Evolutionary conservation across 2,113 vertebrate species (phyloP), one percentile per base, ranked within the genome.

Genomic region (Fukomys damarensis): DNA sequence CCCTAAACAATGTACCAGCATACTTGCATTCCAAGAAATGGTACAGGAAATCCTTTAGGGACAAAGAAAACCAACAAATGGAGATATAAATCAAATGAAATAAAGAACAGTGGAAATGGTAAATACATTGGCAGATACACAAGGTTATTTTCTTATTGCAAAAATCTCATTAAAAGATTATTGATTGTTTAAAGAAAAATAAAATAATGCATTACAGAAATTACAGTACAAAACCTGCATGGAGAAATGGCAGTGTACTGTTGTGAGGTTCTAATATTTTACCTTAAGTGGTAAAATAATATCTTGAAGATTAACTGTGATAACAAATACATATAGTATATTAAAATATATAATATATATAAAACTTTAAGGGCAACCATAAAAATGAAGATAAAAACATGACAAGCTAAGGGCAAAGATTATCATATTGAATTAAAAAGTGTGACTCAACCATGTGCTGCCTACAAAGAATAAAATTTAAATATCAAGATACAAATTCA

Each of bases 251-350:
- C 61, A n/a, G 0, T 61, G 56, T 46, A n/a, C 26, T 59, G 20
- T 89, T 89, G 19, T 89, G 61, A 89, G 28, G 35, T 89, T 93
- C 59, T 93, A 89, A n/a, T 70, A 77, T 32, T 89, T 89, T 66
- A 28, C 35, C 32, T 83, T 26, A 49, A 49, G 59, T 84, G 58
- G 5, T 66, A 65, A 91, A 59, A 80, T 81, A 89, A 89, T 63
- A 54, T 7, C 19, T 86, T 35, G 17, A 91, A 85, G 11, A 30
- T 59, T 46, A 58, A 59, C 38, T 86, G 10, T 54, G n/a, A 5
- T 83, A 89, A 54, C 58, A 84, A 77, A 93, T n/a, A n/a, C 46
- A 56, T 43, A 89, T 76, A 46, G 22, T 77, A 24, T 41, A 17
- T 65, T 38, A 20, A 70, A 41, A 74, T 46, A 76, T 76, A 28